A percentile compares a stretch with the other conserved stretches of the same genome.
Evolutionary conservation across 2,888 invertebrate species (phyloP).

Genomic region (Parelbella ahira): DNA sequence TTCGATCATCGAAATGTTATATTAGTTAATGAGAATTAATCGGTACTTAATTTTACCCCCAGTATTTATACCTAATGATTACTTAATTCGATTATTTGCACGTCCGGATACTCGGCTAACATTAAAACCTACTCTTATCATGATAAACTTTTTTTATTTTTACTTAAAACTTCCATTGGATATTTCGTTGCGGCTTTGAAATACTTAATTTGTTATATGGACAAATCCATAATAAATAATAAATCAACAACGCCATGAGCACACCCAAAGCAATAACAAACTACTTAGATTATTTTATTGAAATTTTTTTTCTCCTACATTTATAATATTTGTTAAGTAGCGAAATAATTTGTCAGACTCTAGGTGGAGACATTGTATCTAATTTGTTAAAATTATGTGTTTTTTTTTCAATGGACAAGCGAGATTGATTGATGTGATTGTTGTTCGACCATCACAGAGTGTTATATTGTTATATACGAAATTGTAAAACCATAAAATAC

Average conservation of each 20-base stretch:
- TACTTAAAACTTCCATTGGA: slow-evolving; percentile 14
- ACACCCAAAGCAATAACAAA: slow-evolving; percentile 18
- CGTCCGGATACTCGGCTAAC: too few relatives aligned
- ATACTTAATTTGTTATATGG: too few relatives aligned
- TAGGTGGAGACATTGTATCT: slow-evolving; percentile 26
- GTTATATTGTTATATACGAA: slow-evolving; percentile 8
- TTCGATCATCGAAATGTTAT: slow-evolving; percentile 56
- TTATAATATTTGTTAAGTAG: slow-evolving; percentile 27
- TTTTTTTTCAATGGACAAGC: slow-evolving; percentile 15
- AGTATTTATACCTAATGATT: slow-evolving; percentile 1
- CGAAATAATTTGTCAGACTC: slow-evolving; percentile 27
- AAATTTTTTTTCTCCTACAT: slow-evolving; percentile 14
- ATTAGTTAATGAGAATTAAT: slow-evolving; percentile 12
- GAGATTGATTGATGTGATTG: slow-evolving; percentile 21
- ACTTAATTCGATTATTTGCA: not conserved
- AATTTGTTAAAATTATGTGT: slow-evolving; percentile 26
- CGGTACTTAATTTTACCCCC: slow-evolving; percentile 28
- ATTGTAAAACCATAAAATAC: slow-evolving; percentile 38
- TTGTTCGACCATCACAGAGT: slow-evolving; percentile 24
- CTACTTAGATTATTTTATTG: slow-evolving; percentile 15
- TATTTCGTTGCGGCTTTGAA: not conserved
- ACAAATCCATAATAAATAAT: too few relatives aligned
- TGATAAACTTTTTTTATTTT: too few relatives aligned
- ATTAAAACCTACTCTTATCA: too few relatives aligned
- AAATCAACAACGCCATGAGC: slow-evolving; percentile 11